phyloP scores from a whole-genome alignment of 1,140 invertebrate genomes.

The Cotesia typhae region DNA sequence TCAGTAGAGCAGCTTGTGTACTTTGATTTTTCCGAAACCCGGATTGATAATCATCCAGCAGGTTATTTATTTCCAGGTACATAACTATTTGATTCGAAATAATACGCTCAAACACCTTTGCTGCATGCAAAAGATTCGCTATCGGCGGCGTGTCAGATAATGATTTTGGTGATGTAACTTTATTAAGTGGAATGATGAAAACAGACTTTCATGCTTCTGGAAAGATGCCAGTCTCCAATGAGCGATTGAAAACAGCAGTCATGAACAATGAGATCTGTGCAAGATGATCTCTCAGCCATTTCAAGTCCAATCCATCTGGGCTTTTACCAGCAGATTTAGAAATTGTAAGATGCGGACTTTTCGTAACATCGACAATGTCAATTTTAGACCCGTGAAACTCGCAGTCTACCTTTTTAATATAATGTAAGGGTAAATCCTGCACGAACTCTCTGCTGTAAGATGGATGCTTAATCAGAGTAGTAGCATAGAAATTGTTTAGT shows the following conservation, averaged over 20 bases:
- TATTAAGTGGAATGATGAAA: constrained; percentile 7
- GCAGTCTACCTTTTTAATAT: not conserved
- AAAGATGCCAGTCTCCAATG: not conserved
- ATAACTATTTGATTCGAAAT: too few relatives aligned
- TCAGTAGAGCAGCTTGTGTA: too few relatives aligned
- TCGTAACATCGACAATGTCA: too few relatives aligned
- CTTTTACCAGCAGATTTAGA: not conserved
- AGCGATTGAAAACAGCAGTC: not conserved
- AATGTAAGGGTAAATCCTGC: not conserved
- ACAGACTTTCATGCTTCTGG: not conserved
- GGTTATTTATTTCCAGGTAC: too few relatives aligned
- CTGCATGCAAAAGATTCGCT: constrained; percentile 1
- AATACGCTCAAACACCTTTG: constrained; percentile 17
- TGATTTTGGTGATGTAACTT: not conserved
- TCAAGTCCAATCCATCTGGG: not conserved
- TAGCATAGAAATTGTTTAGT: not conserved
- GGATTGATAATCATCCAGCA: too few relatives aligned
- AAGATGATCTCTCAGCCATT: not conserved
- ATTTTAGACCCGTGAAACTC: not conserved
- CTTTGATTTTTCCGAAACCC: too few relatives aligned
- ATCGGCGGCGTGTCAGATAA: constrained; percentile 13
- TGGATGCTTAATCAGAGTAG: not conserved
- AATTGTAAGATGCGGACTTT: too few relatives aligned
- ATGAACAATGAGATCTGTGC: not conserved
- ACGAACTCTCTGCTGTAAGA: not conserved